These are phyloP conservation scores for Hemiprocne comata DNA, from an alignment of 2,113 vertebrate genomes.

Conservation along the genomic window DNA sequence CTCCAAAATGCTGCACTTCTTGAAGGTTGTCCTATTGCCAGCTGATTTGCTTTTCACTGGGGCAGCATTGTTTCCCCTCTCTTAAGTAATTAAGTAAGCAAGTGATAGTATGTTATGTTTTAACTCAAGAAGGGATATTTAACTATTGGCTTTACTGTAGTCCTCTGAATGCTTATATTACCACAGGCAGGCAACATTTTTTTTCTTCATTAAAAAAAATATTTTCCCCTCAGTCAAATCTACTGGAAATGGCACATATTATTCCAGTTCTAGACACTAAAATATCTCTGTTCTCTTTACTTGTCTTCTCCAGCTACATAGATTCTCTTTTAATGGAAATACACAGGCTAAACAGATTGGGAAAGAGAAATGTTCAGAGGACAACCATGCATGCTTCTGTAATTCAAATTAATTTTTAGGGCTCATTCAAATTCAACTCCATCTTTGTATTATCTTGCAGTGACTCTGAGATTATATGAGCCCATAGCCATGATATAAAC, in stretches of 20 bases:
- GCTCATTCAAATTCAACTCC: slow-evolving; percentile 31
- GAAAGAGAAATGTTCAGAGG: slow-evolving; percentile 2
- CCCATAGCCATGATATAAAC: neutral
- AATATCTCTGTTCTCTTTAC: neutral
- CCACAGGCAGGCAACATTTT: neutral
- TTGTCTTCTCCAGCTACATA: neutral
- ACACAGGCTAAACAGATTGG: neutral
- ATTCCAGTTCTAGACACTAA: neutral
- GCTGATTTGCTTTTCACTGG: neutral
- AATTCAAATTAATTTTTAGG: slow-evolving; percentile 31
- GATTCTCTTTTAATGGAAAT: neutral
- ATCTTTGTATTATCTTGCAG: neutral
- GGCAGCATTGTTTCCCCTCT: neutral
- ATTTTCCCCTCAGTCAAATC: rapidly evolving
- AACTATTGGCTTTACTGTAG: neutral
- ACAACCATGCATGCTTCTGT: neutral
- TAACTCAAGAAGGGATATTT: neutral
- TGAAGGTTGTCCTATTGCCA: neutral
- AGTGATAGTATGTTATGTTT: neutral
- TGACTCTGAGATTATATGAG: neutral
- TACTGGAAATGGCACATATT: neutral
- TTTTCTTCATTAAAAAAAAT: too few relatives aligned
- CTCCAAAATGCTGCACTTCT: neutral
- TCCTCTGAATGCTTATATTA: neutral
- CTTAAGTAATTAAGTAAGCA: neutral